Conservation (phyloP, 2,113 vertebrate species). For the Rhinoptilus africanus region DNA sequence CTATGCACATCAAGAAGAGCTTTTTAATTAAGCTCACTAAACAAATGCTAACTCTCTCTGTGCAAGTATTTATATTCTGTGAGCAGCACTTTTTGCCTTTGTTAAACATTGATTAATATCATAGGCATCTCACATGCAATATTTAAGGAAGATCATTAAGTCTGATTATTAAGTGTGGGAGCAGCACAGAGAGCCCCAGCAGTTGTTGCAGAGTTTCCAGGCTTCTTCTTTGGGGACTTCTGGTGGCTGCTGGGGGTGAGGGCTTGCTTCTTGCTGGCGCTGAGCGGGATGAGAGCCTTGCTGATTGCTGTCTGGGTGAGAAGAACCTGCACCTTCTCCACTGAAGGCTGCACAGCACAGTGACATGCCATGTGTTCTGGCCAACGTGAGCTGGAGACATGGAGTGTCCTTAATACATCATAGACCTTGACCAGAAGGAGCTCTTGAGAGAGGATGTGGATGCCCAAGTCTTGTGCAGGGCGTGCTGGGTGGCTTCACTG, state of each 20-base stretch:
- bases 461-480: not conserved
- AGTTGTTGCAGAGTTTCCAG: not conserved
- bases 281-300: not conserved
- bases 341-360: not conserved
- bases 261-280: not conserved
- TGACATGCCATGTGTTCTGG: accelerated
- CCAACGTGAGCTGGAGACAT: not conserved
- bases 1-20: not conserved
- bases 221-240: not conserved
- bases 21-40: slow-evolving; percentile 57
- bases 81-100: slow-evolving; percentile 3
- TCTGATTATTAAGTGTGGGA: not conserved
- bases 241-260: not conserved
- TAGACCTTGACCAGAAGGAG: not conserved
- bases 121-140: not conserved
- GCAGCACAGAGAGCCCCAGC: not conserved
- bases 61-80: slow-evolving; percentile 24
- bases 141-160: slow-evolving; percentile 11
- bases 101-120: slow-evolving; percentile 46
- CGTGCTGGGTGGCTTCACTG: not conserved
- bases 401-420: not conserved
- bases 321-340: not conserved
- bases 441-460: not conserved
- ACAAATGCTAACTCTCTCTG: slow-evolving; percentile 41
- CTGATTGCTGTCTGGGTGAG: not conserved